These are phyloP conservation scores for Phenacoccus solenopsis DNA, from an alignment of 1,140 invertebrate species.

Conservation along the genomic window DNA sequence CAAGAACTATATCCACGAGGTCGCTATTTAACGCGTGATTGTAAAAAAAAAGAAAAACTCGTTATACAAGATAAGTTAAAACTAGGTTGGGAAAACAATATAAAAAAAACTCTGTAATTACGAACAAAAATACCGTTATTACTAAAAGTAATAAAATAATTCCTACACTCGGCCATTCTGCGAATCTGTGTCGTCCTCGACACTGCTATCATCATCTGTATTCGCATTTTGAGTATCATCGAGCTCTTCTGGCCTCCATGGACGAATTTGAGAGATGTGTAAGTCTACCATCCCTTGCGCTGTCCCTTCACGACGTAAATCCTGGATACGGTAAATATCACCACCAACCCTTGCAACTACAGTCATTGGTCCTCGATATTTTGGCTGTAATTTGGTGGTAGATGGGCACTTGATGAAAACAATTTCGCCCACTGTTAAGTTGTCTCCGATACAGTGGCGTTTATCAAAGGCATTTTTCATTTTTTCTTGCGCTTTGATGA, in stretches of 20 bases:
- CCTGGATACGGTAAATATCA: neutral
- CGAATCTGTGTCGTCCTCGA: too few relatives aligned
- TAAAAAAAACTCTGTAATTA: too few relatives aligned
- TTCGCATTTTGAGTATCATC: too few relatives aligned
- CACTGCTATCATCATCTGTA: too few relatives aligned
- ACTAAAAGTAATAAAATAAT: too few relatives aligned
- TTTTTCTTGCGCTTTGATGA: neutral
- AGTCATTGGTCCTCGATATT: slow-evolving; percentile 11
- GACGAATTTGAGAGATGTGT: neutral
- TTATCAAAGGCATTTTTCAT: neutral
- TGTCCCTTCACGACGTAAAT: neutral
- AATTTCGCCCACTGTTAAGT: neutral
- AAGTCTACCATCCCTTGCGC: neutral
- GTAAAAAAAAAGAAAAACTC: too few relatives aligned
- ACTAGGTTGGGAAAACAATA: too few relatives aligned
- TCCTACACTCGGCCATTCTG: too few relatives aligned
- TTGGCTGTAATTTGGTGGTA: slow-evolving; percentile 4
- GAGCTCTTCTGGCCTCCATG: neutral
- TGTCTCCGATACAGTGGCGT: neutral
- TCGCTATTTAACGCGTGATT: too few relatives aligned
- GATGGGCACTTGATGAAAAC: neutral
- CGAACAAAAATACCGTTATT: too few relatives aligned
- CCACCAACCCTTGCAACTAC: neutral
- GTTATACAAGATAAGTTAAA: too few relatives aligned
- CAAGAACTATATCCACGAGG: too few relatives aligned